Percentiles rank a stretch among this genome's conserved stretches.
phyloP scores from a whole-genome alignment of 1,140 invertebrate genomes.

The Hycleus phaleratus region DNA sequence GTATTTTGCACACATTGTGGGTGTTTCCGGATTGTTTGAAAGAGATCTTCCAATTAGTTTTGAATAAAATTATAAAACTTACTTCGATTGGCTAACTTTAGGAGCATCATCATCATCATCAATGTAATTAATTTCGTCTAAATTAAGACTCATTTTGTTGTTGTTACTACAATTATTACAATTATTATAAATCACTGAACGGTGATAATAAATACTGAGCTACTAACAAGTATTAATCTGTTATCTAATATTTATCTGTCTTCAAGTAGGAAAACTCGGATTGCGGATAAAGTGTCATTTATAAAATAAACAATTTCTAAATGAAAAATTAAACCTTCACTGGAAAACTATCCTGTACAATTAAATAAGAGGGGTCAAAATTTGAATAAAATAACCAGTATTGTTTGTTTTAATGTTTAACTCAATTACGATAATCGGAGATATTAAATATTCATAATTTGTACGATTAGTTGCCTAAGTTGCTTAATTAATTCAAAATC shows the following conservation, averaged over 20 bases:
- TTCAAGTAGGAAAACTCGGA: conserved; percentile 4
- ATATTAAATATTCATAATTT: no score
- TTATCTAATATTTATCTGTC: conserved; percentile 14
- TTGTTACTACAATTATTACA: conserved; percentile 3
- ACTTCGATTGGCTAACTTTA: not conserved
- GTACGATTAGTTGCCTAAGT: no score
- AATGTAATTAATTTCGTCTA: conserved; percentile 5
- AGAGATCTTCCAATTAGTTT: no score
- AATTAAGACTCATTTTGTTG: conserved; percentile 5
- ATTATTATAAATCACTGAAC: conserved; percentile 4
- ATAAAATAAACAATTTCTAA: not conserved
- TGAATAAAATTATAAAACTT: not conserved
- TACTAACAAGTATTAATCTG: conserved; percentile 11
- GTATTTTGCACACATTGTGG: not conserved
- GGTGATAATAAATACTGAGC: conserved; percentile 1
- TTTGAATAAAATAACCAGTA: not conserved
- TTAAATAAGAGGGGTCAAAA: not conserved
- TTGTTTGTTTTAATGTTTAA: not conserved
- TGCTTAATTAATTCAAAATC: no score
- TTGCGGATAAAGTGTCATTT: conserved; percentile 9
- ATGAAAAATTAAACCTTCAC: no score
- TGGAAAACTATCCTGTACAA: no score
- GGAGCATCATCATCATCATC: not conserved
- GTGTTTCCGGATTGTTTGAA: conserved; percentile 5
- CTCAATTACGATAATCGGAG: no score